Conservation (phyloP, 2,113 vertebrate genomes). For the Macaca nemestrina region DNA sequence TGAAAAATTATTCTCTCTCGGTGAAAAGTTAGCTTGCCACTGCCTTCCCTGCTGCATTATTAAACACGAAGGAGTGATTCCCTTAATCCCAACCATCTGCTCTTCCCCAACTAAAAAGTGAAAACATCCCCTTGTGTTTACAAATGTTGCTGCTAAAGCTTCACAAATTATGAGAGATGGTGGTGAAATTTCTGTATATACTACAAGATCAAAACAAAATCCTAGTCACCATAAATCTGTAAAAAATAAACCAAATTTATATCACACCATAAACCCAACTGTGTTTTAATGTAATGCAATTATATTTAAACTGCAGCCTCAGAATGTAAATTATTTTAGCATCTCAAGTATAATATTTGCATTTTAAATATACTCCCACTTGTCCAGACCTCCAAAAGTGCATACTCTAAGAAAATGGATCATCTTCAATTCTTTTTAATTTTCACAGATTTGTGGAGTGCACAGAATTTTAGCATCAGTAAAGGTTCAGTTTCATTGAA, state of each 20-base stretch:
- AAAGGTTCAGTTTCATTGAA: slow-evolving; percentile 11
- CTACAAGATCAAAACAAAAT: slow-evolving; percentile 66
- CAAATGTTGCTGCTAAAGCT: slow-evolving; percentile 71
- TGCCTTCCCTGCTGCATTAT: slow-evolving; percentile 72
- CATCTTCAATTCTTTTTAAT: slow-evolving; percentile 55
- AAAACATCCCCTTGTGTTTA: slow-evolving; percentile 81
- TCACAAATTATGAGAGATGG: slow-evolving; percentile 74
- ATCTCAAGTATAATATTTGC: slow-evolving; percentile 73
- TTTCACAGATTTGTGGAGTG: slow-evolving; percentile 44
- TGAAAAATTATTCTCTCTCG: slow-evolving; percentile 60
- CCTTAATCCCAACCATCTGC: slow-evolving; percentile 59
- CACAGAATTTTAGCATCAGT: slow-evolving; percentile 24
- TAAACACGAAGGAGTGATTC: slow-evolving; percentile 77
- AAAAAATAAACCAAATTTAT: slow-evolving; percentile 61
- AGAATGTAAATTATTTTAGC: slow-evolving; percentile 73
- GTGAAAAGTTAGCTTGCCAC: slow-evolving; percentile 60
- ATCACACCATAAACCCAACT: slow-evolving; percentile 54
- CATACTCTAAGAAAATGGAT: slow-evolving; percentile 51
- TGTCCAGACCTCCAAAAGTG: slow-evolving; percentile 74
- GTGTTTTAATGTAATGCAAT: slow-evolving; percentile 66
- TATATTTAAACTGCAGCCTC: slow-evolving; percentile 63
- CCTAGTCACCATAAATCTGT: slow-evolving; percentile 70
- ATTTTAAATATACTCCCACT: slow-evolving; percentile 72
- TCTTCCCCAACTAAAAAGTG: slow-evolving; percentile 68
- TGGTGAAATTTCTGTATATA: slow-evolving; percentile 72